Evolutionary conservation across 2,113 vertebrate species (phyloP).

Genomic region (Pelodiscus sinensis): DNA sequence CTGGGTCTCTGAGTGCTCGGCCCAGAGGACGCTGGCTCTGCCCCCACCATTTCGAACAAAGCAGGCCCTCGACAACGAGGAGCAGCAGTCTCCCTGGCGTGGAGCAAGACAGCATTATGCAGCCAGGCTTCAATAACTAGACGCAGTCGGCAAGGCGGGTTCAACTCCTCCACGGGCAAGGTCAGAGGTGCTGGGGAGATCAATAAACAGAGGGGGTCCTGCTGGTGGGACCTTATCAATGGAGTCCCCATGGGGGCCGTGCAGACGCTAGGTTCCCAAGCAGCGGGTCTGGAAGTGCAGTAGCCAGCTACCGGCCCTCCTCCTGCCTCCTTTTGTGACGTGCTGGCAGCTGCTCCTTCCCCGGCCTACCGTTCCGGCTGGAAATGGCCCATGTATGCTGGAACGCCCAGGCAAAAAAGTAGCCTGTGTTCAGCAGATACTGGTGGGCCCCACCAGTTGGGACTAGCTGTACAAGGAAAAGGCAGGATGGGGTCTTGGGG

Average conservation of each 20-base stretch:
- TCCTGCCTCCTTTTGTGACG: not conserved
- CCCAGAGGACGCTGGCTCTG: not conserved
- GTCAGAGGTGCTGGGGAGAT: not conserved
- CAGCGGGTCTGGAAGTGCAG: not conserved
- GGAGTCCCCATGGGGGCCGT: not conserved
- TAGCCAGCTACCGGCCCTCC: not conserved
- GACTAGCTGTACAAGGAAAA: too few species aligned
- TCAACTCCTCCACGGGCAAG: conserved; percentile 42
- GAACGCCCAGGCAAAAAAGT: too few species aligned
- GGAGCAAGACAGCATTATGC: not conserved
- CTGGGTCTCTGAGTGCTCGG: not conserved
- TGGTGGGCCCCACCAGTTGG: too few species aligned
- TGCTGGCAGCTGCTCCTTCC: not conserved
- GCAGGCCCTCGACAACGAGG: conserved; percentile 32
- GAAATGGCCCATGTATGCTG: too few species aligned
- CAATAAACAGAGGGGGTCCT: not conserved
- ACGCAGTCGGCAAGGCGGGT: not conserved
- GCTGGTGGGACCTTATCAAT: not conserved
- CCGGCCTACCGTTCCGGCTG: too few species aligned
- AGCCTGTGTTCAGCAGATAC: too few species aligned
- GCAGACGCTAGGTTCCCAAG: not conserved
- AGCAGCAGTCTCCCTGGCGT: not conserved
- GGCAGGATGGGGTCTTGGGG: too few species aligned
- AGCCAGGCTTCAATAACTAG: conserved; percentile 1
- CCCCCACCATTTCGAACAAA: not conserved